Conservation (phyloP, 2,797 vertebrate species). For the Sylvilagus floridanus region DNA sequence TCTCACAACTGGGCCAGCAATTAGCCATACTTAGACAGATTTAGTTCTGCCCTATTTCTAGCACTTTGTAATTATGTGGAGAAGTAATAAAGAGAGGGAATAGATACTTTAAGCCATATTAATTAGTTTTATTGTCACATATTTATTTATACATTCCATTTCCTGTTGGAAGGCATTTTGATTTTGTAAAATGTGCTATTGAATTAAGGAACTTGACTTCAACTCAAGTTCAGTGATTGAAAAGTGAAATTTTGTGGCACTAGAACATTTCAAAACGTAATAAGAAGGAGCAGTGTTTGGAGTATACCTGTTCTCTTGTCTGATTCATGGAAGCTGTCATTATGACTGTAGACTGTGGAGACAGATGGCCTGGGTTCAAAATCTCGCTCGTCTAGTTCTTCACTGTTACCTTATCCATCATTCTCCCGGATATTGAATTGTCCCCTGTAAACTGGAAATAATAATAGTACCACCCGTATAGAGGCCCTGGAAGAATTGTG, state of each 20-base stretch:
- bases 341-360: not conserved
- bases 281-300: not conserved
- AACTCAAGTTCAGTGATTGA: not conserved
- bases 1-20: not conserved
- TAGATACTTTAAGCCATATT: slow-evolving; percentile 8
- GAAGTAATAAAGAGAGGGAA: not conserved
- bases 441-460: not conserved
- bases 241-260: slow-evolving; percentile 18
- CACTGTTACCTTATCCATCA: not conserved
- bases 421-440: not conserved
- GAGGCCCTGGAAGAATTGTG: not conserved
- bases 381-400: not conserved
- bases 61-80: not conserved
- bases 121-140: slow-evolving; percentile 15
- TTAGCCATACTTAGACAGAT: not conserved
- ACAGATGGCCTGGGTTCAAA: not conserved
- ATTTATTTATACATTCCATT: not conserved
- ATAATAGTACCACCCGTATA: not conserved
- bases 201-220: slow-evolving; percentile 3
- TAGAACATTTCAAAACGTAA: not conserved
- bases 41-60: slow-evolving; percentile 43
- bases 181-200: slow-evolving; percentile 11
- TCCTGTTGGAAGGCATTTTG: not conserved
- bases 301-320: not conserved
- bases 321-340: not conserved